Evolutionary conservation across 2,113 vertebrate species (phyloP).

Genomic region (Neomonachus schauinslandi): DNA sequence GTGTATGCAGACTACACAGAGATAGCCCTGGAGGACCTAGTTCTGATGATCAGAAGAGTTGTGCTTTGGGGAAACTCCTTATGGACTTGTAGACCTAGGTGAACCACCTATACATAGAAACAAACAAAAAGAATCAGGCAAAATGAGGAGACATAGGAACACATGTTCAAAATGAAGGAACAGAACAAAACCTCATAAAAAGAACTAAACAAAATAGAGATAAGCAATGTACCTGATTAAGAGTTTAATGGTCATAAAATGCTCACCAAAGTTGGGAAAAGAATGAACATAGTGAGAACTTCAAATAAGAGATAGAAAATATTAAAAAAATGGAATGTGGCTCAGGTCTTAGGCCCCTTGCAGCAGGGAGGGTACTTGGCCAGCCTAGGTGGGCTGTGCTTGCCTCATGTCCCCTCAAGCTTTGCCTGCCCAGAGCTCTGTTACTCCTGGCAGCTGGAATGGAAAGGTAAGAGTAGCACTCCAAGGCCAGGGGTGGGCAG

Average conservation of each 20-base stretch:
- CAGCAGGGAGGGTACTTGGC: fast-evolving
- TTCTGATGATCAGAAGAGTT: background rate
- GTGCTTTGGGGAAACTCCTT: background rate
- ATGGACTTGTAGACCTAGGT: background rate
- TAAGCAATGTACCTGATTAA: background rate
- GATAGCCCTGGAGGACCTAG: background rate
- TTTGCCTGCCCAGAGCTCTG: constrained; percentile 85
- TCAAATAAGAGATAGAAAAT: background rate
- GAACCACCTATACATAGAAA: background rate
- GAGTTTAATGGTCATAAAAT: background rate
- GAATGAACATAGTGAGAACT: background rate
- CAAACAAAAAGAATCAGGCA: background rate
- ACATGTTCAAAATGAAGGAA: background rate
- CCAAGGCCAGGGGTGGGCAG: constrained; percentile 80
- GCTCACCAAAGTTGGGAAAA: background rate
- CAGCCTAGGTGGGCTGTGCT: background rate
- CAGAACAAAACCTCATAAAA: background rate
- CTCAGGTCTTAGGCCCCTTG: fast-evolving
- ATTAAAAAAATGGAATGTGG: background rate
- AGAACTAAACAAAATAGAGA: background rate
- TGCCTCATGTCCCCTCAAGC: background rate
- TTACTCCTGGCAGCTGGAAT: constrained; percentile 83
- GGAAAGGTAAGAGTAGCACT: constrained; percentile 85
- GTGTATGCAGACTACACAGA: background rate
- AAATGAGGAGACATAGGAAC: background rate